Base-by-base conservation (phyloP, 2,113 vertebrate genomes). In the Ictalurus furcatus region DNA sequence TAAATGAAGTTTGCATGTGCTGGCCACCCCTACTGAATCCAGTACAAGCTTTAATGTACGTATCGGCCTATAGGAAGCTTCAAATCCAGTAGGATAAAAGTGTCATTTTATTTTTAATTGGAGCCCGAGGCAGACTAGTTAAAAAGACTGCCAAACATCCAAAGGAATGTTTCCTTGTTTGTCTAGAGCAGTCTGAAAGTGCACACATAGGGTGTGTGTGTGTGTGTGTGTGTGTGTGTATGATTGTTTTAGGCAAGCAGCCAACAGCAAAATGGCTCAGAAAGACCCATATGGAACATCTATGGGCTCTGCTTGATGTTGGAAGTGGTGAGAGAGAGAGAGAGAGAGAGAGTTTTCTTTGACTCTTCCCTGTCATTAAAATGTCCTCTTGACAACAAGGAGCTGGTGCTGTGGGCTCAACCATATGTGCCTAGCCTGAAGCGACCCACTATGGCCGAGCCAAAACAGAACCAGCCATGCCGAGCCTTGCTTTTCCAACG, bases 301-400 rank as follows among this genome's bases (percentile, higher is more conserved):
- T 87, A 89, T 58, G 83, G 37, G 69, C 85, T 40, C 59, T 86
- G 79, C 89, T 94, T 94, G 93, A 95, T 95, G 93, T 95, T 85
- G 92, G 87, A 93, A 92, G 95, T 92, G 93, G 95, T 91, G 90
- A 88, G 90, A 92, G 85, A 78, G 83, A 82, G 34, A 34, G 34
- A 34, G 88, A 80, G 81, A 83, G 87, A 84, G 86, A 91, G 90
- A 89, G 90, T 93, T 94, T 93, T 93, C 91, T 94, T 93, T 93
- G 93, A 93, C 92, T 95, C 93, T 93, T 95, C 92, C 89, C 95
- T 95, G 95, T 96, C 94, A 96, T 96, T 95, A 96, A 95, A 94
- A 94, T 94, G 93, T 95, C 94, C 88, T 92, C 92, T 94, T 94
- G 94, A 95, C 94, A 94, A 95, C 93, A 93, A 94, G 93, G 93